Evolutionary conservation across 2,797 vertebrate genomes (phyloP).

Genomic region (Botia kubotai): DNA sequence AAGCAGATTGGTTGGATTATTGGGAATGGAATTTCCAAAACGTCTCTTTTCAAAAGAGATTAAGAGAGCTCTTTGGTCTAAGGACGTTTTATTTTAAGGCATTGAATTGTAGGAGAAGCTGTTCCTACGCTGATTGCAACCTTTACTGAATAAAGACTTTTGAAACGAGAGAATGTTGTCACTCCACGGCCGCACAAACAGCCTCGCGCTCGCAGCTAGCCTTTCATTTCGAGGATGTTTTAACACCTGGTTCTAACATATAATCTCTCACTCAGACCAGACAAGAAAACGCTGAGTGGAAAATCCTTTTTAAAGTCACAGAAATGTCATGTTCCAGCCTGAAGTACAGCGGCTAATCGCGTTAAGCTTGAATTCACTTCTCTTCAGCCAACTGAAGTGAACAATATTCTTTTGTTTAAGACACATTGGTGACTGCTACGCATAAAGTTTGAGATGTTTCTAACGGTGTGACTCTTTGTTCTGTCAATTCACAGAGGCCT

Average conservation of each 20-base stretch:
- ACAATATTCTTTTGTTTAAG: conserved; percentile 10
- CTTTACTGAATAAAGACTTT: conserved; percentile 51
- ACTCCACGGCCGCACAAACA: conserved; percentile 44
- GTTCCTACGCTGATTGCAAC: conserved; percentile 60
- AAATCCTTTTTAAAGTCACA: conserved; percentile 30
- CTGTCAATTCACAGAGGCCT: conserved; percentile 80
- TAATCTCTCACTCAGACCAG: conserved; percentile 45
- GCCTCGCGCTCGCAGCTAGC: conserved; percentile 33
- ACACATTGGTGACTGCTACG: not conserved
- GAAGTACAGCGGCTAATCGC: not conserved
- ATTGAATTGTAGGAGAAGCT: conserved; percentile 71
- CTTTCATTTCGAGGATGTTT: conserved; percentile 47
- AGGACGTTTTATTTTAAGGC: conserved; percentile 76
- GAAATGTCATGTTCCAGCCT: conserved; percentile 40
- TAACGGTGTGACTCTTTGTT: conserved; percentile 50
- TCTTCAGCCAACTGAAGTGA: not conserved
- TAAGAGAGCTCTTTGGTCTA: conserved; percentile 76
- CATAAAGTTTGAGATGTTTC: not conserved
- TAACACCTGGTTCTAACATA: conserved; percentile 57
- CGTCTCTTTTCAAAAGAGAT: conserved; percentile 75
- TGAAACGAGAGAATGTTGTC: conserved; percentile 54
- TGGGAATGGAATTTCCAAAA: conserved; percentile 83
- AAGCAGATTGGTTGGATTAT: conserved; percentile 79
- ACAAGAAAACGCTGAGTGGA: conserved; percentile 41
- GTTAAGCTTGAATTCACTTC: not conserved